Conservation (phyloP, 2,797 vertebrate species). For the Spinus pinus region DNA sequence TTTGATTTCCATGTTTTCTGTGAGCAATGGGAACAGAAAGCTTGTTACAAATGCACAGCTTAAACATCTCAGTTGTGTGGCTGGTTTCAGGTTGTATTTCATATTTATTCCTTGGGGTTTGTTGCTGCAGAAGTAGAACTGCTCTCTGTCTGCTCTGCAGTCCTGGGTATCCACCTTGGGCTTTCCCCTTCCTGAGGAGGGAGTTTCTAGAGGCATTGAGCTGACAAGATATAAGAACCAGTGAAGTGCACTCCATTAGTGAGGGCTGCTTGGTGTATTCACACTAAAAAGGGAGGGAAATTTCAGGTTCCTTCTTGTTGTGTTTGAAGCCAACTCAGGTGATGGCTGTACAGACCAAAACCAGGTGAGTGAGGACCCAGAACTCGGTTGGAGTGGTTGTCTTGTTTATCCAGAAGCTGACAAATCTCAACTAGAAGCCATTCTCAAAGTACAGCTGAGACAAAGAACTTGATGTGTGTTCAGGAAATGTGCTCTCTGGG, state of each 20-base stretch:
- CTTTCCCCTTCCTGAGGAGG: background rate
- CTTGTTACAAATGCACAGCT: background rate
- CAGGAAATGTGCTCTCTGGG: background rate
- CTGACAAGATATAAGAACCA: background rate
- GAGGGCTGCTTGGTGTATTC: rapidly evolving
- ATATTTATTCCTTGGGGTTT: background rate
- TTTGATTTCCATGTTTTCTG: background rate
- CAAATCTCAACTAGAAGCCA: background rate
- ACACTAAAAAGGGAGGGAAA: background rate
- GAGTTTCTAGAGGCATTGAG: background rate
- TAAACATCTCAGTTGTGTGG: background rate
- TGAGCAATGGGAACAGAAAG: background rate
- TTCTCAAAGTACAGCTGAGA: background rate
- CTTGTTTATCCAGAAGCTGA: background rate
- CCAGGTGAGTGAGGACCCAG: background rate
- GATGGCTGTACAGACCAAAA: background rate
- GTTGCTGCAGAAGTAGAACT: background rate
- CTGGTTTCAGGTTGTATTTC: rapidly evolving
- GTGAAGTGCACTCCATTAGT: background rate
- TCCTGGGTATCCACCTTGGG: too few species aligned
- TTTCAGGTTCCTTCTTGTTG: background rate
- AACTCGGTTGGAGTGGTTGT: background rate
- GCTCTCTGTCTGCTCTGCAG: background rate
- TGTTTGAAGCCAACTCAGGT: background rate
- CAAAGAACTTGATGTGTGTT: rapidly evolving